Base-by-base conservation (phyloP, 92 coral and sea anemone genomes). In the Blastomussa wellsi region DNA sequence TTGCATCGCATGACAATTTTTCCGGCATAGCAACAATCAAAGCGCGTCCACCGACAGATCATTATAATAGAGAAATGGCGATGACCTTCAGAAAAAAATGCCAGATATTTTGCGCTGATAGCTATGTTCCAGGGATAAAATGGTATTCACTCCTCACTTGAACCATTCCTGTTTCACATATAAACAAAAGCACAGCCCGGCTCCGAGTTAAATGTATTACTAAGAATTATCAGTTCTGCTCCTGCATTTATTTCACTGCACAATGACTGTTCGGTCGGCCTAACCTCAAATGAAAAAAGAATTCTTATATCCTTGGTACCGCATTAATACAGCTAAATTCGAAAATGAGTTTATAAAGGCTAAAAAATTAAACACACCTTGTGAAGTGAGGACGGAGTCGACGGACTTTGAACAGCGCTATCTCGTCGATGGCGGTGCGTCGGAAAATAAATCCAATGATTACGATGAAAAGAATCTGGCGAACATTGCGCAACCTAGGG, bases 401-500 rank as follows among this genome's bases (percentile, higher is more conserved):
- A 47, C 47, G 55, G 51, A 71, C 86, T 82, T 71, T n/a, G n/a
- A n/a, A n/a, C 77, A 57, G 53, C 8, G 10, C 78, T 16, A 26
- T 53, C 78, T 81, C 47, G 65, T 13, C 86, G 49, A 37, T 62
- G 78, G 41, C 29, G 53, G 68, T 35, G 68, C 55, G 78, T 26
- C 60, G 5, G 48, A 71, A 72, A 82, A 70, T 72, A 71, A 72
- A 72, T 82, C 86, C 70, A 52, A 26, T 26, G 86, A 82, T 82
- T 82, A 71, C 69, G 38, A 51, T n/a, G 86, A 52, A 35, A 82
- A 82, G 86, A 71, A 82, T 82, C 51, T 72, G 73, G 28, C 80
- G 80, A 83, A 41, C 64, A 74, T 83, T 74, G 81, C 79, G 80
- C 87, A 83, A 74, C 68, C 78, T 13, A 28, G 22, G 78, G 69